Conservation (phyloP, 1,140 invertebrate genomes). For the Mercenaria mercenaria region DNA sequence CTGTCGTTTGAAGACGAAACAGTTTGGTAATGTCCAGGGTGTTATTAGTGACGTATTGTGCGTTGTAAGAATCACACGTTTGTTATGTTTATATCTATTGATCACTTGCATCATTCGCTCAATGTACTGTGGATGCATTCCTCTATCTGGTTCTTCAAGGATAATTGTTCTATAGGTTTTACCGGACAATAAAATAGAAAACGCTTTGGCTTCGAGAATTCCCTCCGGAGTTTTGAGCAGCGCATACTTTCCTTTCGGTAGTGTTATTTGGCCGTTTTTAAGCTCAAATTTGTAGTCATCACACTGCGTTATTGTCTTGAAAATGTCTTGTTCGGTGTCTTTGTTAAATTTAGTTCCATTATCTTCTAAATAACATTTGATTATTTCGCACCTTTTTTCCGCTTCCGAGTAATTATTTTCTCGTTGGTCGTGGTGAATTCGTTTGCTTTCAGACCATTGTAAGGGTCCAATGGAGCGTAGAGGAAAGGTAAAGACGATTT, state of each 20-base stretch:
- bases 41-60: slow-evolving; percentile 12
- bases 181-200: slow-evolving; percentile 1
- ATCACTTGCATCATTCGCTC: slow-evolving; percentile 2
- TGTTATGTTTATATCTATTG: background rate
- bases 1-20: background rate
- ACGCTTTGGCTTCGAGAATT: background rate
- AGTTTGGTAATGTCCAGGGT: background rate
- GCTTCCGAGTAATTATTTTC: background rate
- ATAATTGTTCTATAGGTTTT: background rate
- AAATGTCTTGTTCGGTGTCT: background rate
- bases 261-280: background rate
- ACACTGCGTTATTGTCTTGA: background rate
- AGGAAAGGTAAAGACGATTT: background rate
- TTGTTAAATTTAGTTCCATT: background rate
- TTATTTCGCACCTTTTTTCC: background rate
- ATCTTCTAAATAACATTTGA: background rate
- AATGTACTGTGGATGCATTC: slow-evolving; percentile 26
- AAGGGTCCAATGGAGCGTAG: too few relatives aligned
- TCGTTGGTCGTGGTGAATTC: background rate
- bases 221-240: slow-evolving; percentile 8
- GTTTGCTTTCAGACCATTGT: background rate
- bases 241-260: background rate
- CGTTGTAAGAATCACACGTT: background rate
- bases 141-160: background rate
- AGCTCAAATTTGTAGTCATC: background rate